Percentiles rank a stretch among this genome's conserved stretches.
Evolutionary conservation across 2,888 invertebrate species (phyloP).

Genomic region (Cerastoderma edule): DNA sequence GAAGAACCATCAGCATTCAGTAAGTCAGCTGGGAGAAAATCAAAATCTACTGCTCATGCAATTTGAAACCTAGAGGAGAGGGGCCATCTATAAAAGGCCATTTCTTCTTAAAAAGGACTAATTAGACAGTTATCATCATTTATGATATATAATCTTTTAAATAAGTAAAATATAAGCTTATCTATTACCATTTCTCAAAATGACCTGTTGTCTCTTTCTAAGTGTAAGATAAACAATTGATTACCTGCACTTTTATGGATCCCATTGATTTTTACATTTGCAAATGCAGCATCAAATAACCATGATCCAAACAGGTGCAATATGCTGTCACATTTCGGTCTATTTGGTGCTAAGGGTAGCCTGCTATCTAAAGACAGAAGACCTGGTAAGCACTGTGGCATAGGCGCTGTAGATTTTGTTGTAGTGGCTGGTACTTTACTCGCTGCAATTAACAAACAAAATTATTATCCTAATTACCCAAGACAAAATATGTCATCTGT

Average conservation of each 20-base stretch:
- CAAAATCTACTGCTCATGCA: too few relatives aligned
- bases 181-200: too few relatives aligned
- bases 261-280: constrained; percentile 88
- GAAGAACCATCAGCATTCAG: too few relatives aligned
- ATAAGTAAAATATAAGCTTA: too few relatives aligned
- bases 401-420: constrained; percentile 64
- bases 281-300: constrained; percentile 97
- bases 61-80: too few relatives aligned
- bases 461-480: not conserved
- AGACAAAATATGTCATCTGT: constrained; percentile 15
- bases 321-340: constrained; percentile 97
- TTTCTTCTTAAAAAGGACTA: too few relatives aligned
- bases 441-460: constrained; percentile 31
- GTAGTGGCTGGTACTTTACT: constrained; percentile 47
- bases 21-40: too few relatives aligned
- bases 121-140: too few relatives aligned
- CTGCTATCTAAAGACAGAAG: constrained; percentile 74
- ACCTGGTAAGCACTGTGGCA: constrained; percentile 86
- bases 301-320: constrained; percentile 97
- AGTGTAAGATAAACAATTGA: too few relatives aligned
- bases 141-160: too few relatives aligned
- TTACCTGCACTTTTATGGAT: constrained; percentile 78
- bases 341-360: constrained; percentile 79
- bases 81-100: too few relatives aligned
- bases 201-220: too few relatives aligned